These are phyloP conservation scores for Wiebesia pumilae DNA, from an alignment of 1,140 invertebrate genomes.

Conservation along the genomic window DNA sequence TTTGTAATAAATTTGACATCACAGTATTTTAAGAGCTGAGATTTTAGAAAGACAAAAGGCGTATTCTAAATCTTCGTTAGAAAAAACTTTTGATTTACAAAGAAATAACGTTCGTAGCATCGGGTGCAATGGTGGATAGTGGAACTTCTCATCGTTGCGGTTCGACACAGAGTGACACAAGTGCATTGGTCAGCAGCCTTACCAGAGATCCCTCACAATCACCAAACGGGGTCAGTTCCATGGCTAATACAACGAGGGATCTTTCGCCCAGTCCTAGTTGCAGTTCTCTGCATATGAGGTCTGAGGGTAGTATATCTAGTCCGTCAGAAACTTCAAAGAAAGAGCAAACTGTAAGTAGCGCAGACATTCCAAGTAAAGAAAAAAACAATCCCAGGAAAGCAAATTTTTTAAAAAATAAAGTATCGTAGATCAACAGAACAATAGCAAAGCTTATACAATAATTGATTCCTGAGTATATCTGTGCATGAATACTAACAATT, in stretches of 20 bases:
- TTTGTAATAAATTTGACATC: too few relatives aligned
- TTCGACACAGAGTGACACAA: constrained; percentile 81
- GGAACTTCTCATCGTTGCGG: constrained; percentile 74
- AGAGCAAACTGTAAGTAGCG: constrained; percentile 63
- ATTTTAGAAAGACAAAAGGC: too few relatives aligned
- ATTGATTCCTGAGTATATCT: too few relatives aligned
- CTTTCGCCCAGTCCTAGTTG: constrained; percentile 79
- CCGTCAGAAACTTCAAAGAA: constrained; percentile 75
- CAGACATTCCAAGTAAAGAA: too few relatives aligned
- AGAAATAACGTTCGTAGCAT: constrained; percentile 60
- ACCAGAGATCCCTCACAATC: constrained; percentile 79
- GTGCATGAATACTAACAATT: too few relatives aligned
- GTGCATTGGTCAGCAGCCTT: constrained; percentile 79
- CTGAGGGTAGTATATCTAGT: constrained; percentile 73
- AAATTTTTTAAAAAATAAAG: too few relatives aligned
- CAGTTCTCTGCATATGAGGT: constrained; percentile 77
- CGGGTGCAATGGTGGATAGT: constrained; percentile 74
- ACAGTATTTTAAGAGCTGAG: too few relatives aligned
- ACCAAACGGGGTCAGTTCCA: constrained; percentile 73
- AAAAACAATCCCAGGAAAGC: too few relatives aligned
- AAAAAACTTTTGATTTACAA: not conserved
- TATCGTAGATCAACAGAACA: too few relatives aligned
- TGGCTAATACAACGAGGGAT: constrained; percentile 77
- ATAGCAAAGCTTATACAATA: too few relatives aligned
- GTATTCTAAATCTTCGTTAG: not conserved